Evolutionary conservation across 2,888 invertebrate genomes (phyloP).

Genomic region (Amphipyra tragopoginis): DNA sequence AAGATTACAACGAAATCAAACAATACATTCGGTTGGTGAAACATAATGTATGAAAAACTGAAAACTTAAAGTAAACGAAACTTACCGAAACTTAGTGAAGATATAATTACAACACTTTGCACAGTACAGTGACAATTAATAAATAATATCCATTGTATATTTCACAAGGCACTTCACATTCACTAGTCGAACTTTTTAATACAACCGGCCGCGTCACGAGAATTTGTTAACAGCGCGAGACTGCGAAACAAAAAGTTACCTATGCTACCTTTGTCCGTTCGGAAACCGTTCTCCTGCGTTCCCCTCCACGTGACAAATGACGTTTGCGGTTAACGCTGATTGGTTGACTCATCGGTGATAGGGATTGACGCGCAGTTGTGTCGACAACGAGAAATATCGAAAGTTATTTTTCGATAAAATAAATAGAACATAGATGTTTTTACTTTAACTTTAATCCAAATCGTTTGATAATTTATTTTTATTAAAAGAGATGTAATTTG

Average conservation of each 20-base stretch:
- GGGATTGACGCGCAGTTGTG: constrained; percentile 5
- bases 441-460: too few relatives aligned
- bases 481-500: too few relatives aligned
- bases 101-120: constrained; percentile 66
- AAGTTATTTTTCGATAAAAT: neutral
- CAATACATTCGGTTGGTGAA: constrained; percentile 67
- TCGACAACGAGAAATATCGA: constrained; percentile 27
- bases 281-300: constrained; percentile 52
- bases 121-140: constrained; percentile 68
- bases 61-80: constrained; percentile 53
- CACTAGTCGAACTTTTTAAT: constrained; percentile 70
- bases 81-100: constrained; percentile 72
- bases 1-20: constrained; percentile 73
- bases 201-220: constrained; percentile 68
- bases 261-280: constrained; percentile 61
- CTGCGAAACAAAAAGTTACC: constrained; percentile 56
- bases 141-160: constrained; percentile 82
- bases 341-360: constrained; percentile 44
- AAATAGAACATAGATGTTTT: too few relatives aligned
- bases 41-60: constrained; percentile 60
- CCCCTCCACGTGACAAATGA: constrained; percentile 72
- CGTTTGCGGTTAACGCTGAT: constrained; percentile 55
- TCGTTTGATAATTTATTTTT: too few relatives aligned
- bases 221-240: constrained; percentile 68
- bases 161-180: constrained; percentile 79